These are phyloP conservation scores for Harmothoe impar DNA, from an alignment of 2,888 invertebrate genomes.

Conservation along the genomic window DNA sequence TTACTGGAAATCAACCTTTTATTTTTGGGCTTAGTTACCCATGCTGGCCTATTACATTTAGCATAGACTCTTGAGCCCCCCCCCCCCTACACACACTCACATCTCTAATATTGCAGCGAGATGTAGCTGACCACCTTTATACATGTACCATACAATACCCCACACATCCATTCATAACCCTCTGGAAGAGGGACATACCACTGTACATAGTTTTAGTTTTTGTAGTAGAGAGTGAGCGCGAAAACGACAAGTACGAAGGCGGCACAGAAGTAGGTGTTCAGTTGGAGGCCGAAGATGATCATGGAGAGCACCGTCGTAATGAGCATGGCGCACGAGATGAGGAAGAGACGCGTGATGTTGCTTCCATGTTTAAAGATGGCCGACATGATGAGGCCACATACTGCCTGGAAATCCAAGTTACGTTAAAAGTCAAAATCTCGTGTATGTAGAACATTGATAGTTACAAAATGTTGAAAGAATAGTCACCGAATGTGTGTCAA, in stretches of 20 bases:
- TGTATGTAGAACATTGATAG: not conserved
- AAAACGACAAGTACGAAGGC: conserved; percentile 76
- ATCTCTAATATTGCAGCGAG: no score
- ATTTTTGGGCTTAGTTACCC: no score
- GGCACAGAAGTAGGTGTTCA: conserved; percentile 78
- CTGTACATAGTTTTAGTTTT: conserved; percentile 36
- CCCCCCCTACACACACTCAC: no score
- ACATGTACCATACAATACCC: no score
- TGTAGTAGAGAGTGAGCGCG: conserved; percentile 78
- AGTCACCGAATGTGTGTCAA: not conserved
- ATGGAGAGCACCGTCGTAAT: conserved; percentile 80
- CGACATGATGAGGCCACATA: conserved; percentile 82
- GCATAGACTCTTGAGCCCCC: no score
- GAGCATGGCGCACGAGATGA: conserved; percentile 81
- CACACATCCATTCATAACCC: no score
- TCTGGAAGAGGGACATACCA: no score
- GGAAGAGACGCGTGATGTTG: conserved; percentile 82
- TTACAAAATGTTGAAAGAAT: not conserved
- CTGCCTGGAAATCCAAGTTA: conserved; percentile 78
- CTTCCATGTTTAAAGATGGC: conserved; percentile 82
- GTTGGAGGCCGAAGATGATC: conserved; percentile 76
- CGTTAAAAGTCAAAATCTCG: no score
- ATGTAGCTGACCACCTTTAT: no score
- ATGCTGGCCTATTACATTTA: no score
- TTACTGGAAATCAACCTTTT: no score